Evolutionary conservation across 2,797 vertebrate genomes (phyloP), one percentile per base, ranked within the genome.

Genomic region (Alectoris magna): DNA sequence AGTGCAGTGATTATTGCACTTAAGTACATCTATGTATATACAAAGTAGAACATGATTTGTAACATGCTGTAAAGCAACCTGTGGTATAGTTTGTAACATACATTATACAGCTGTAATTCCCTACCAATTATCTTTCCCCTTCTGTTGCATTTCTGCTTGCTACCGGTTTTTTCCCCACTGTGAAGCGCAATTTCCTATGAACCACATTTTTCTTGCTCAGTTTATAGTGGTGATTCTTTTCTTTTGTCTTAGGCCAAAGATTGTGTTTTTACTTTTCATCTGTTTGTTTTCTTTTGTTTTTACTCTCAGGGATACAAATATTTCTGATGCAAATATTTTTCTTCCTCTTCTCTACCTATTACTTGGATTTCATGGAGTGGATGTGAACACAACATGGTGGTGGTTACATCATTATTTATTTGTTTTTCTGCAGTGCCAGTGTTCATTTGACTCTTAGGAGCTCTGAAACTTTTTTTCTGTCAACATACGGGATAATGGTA

Each of bases 241-340:
- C 31, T 87, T 23, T 76, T 64, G 11, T 44, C 77, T 64, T 44
- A 19, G 3, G 24, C 56, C 56, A 78, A 69, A 91, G 43, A 58
- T 49, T 60, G n/a, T 34, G 19, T 34, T 58, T 58, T 58, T 58
- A 34, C 55, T 58, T 58, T 58, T 58, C 19, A 19, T 58, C 21
- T 58, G n/a, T 31, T 60, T 78, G 55, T 31, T 60, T 74, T 16
- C 15, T 17, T 59, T 16, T 21, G 62, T 81, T 87, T 67, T 38
- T 17, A 83, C 0, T 64, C 69, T 84, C 39, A 84, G 72, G 67
- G 60, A 73, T 72, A 58, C 84, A 90, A 94, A 90, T 71, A 91
- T 66, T 90, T 87, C 58, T 69, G 11, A 59, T 69, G 51, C 69
- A 90, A 92, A 94, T 92, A 89, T 79, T 95, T 62, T 84, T 93